A percentile compares a stretch with the other conserved stretches of the same genome.
phyloP scores from a whole-genome alignment of 37 sponge, comb jelly and placozoan species.

The Ianthella basta region DNA sequence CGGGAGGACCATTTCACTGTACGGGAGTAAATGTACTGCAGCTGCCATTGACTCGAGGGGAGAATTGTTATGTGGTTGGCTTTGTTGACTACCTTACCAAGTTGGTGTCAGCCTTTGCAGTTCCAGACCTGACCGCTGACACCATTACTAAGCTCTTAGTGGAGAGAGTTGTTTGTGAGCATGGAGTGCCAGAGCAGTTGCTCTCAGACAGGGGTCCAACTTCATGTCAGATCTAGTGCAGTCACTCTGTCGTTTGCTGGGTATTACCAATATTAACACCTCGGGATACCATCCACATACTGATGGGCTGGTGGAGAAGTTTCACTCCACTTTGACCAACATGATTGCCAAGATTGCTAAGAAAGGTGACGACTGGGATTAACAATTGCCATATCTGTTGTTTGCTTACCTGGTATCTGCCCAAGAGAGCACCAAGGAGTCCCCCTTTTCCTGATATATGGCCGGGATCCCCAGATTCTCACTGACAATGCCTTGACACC shows the following conservation, averaged over 20 bases:
- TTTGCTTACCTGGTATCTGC: slow-evolving; percentile 52
- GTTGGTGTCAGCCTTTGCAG: slow-evolving; percentile 69
- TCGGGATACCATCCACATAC: slow-evolving; percentile 58
- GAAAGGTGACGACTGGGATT: slow-evolving; percentile 39
- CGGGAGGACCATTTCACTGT: slow-evolving; percentile 57
- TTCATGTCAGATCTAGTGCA: slow-evolving; percentile 46
- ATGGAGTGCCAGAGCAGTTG: slow-evolving; percentile 44
- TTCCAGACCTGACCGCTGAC: slow-evolving; percentile 48
- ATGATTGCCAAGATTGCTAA: slow-evolving; percentile 38
- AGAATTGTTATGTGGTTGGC: slow-evolving; percentile 51
- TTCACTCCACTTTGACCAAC: slow-evolving; percentile 36
- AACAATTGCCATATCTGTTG: slow-evolving; percentile 37
- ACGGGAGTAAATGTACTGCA: slow-evolving; percentile 56
- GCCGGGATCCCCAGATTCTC: slow-evolving; percentile 21
- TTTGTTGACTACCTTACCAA: slow-evolving; percentile 76
- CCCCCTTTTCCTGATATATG: slow-evolving; percentile 43
- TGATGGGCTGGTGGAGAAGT: slow-evolving; percentile 58
- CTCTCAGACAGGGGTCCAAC: slow-evolving; percentile 51
- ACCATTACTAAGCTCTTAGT: slow-evolving; percentile 55
- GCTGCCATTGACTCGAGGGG: slow-evolving; percentile 37
- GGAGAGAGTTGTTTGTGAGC: slow-evolving; percentile 46
- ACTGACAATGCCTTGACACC: slow-evolving; percentile 31
- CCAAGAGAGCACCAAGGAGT: slow-evolving; percentile 51
- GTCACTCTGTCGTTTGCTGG: slow-evolving; percentile 34
- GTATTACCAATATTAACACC: slow-evolving; percentile 54